A percentile compares a stretch with the other conserved stretches of the same genome.
phyloP scores from a whole-genome alignment of 1,140 invertebrate genomes.

The Drosophila bocki region DNA sequence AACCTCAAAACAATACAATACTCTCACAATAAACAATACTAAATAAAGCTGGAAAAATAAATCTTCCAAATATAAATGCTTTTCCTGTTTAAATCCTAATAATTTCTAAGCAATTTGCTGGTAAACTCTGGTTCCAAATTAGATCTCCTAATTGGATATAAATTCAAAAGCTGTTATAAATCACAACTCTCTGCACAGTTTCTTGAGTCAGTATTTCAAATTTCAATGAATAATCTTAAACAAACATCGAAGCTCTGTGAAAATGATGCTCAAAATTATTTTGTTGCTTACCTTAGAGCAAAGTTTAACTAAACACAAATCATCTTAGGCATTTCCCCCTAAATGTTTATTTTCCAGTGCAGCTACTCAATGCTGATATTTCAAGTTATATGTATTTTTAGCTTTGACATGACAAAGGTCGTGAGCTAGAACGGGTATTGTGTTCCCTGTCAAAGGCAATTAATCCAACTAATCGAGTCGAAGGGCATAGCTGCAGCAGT shows the following conservation, averaged over 20 bases:
- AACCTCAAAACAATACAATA: neutral
- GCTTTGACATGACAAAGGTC: conserved; percentile 10
- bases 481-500: conserved; percentile 22
- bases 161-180: neutral
- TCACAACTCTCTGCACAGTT: neutral
- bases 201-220: neutral
- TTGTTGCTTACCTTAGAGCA: neutral
- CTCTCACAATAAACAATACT: neutral
- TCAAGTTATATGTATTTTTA: conserved; percentile 2
- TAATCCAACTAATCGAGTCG: conserved; percentile 46
- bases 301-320: neutral
- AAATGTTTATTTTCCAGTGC: neutral
- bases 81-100: neutral
- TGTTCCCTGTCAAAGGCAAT: conserved; percentile 36
- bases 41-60: neutral
- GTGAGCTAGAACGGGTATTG: neutral
- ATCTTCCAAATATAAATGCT: neutral
- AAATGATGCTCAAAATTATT: neutral
- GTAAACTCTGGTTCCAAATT: too few species aligned
- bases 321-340: neutral
- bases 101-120: neutral
- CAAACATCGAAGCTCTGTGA: neutral
- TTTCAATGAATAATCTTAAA: neutral
- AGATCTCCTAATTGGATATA: neutral
- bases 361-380: neutral